Percentiles rank a stretch among this genome's conserved stretches.
phyloP scores from a whole-genome alignment of 2,797 vertebrate species.

The Monodelphis domestica region DNA sequence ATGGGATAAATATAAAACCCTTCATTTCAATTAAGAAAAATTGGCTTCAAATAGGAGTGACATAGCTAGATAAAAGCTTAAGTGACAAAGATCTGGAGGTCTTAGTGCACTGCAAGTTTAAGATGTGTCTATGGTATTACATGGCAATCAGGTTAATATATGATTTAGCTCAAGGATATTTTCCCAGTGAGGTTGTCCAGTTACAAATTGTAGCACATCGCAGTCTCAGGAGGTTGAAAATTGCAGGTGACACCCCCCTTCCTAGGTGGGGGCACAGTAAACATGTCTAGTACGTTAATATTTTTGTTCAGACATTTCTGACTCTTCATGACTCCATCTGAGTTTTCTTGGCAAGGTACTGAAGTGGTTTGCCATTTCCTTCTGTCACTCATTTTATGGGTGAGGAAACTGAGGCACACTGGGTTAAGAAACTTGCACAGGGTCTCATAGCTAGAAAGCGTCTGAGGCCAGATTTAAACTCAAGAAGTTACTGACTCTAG shows the following conservation, averaged over 20 bases:
- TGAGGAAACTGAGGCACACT: too few species aligned
- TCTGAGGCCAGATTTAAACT: too few species aligned
- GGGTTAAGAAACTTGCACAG: too few species aligned
- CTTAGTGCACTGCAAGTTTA: background rate
- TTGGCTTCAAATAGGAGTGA: background rate
- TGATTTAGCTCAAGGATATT: background rate
- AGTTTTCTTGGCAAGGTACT: too few species aligned
- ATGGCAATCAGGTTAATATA: background rate
- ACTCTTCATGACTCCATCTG: too few species aligned
- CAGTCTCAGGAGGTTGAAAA: background rate
- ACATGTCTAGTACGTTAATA: background rate
- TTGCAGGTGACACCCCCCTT: background rate
- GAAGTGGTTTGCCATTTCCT: too few species aligned
- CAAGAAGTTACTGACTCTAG: too few species aligned
- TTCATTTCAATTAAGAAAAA: background rate
- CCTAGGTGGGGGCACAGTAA: background rate
- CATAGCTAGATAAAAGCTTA: background rate
- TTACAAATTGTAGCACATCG: background rate
- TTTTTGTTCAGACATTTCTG: too few species aligned
- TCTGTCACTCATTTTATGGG: too few species aligned
- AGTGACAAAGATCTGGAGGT: background rate
- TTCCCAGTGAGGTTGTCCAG: background rate
- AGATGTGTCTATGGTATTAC: background rate
- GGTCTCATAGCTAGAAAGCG: too few species aligned
- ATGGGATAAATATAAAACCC: background rate